Conservation (phyloP, 2,888 invertebrate species). For the Apamea crenata region DNA sequence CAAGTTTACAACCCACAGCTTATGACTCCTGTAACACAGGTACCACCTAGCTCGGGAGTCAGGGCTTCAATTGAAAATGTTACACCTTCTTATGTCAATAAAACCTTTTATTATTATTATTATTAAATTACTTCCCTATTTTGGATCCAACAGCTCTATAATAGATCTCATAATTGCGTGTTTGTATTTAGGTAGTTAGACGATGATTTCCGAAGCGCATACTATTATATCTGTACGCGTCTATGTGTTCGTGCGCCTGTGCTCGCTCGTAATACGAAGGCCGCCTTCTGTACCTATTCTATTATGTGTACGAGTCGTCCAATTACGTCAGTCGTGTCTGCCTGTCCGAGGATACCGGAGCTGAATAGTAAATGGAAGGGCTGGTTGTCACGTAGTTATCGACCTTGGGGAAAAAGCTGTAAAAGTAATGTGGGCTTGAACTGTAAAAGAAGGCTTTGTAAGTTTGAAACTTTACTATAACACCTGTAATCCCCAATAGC, state of each 20-base stretch:
- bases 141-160: neutral
- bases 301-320: slow-evolving; percentile 3
- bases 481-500: neutral
- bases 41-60: too few species aligned
- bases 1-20: too few species aligned
- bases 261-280: neutral
- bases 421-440: slow-evolving; percentile 6
- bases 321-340: slow-evolving; percentile 58
- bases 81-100: too few species aligned
- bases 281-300: slow-evolving; percentile 5
- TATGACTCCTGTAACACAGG: too few species aligned
- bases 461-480: neutral
- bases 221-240: neutral
- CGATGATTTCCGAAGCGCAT: neutral
- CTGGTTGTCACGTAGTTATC: slow-evolving; percentile 44
- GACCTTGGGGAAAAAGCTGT: slow-evolving; percentile 42
- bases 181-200: neutral
- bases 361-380: slow-evolving; percentile 56
- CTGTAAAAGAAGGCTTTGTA: neutral
- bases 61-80: too few species aligned
- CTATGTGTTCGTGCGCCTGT: neutral
- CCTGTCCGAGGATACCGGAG: slow-evolving; percentile 23
- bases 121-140: too few species aligned
- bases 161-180: neutral
- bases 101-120: too few species aligned